These are phyloP conservation scores for Drosophila orosa DNA, from an alignment of 1,140 invertebrate genomes.

Conservation along the genomic window DNA sequence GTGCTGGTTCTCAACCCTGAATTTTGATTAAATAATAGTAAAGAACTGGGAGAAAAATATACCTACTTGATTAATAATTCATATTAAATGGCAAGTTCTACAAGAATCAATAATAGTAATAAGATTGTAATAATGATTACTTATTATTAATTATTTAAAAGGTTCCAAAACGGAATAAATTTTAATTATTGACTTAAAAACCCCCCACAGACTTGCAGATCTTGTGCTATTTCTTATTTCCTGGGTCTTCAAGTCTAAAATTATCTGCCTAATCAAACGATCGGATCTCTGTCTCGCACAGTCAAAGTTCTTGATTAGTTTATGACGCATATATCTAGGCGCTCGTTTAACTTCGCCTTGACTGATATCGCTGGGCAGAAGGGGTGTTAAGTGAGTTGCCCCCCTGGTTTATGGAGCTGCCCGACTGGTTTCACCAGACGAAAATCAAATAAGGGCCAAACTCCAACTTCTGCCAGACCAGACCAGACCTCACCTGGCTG, in stretches of 20 bases:
- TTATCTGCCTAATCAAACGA: neutral
- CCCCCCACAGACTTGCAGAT: neutral
- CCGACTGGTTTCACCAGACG: conserved; percentile 28
- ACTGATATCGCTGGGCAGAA: conserved; percentile 31
- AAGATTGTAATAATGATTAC: neutral
- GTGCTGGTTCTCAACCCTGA: conserved; percentile 6
- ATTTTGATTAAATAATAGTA: neutral
- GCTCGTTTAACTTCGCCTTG: conserved; percentile 25
- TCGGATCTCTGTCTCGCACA: conserved; percentile 1
- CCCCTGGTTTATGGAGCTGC: conserved; percentile 19
- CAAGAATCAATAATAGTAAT: neutral
- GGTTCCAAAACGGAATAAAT: neutral
- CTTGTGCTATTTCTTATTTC: neutral
- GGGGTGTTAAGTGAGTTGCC: conserved; percentile 30
- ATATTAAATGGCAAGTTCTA: neutral
- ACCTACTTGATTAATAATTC: neutral
- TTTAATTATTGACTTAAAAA: too few species aligned
- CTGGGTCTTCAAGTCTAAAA: neutral
- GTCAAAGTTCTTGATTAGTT: conserved; percentile 14
- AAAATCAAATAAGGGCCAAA: conserved; percentile 27
- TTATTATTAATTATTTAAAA: neutral
- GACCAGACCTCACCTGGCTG: neutral
- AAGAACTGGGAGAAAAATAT: neutral
- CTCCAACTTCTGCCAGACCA: conserved; percentile 2
- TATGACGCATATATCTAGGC: conserved; percentile 21